phyloP scores from a whole-genome alignment of 2,888 invertebrate genomes.

The Cepaea hortensis region DNA sequence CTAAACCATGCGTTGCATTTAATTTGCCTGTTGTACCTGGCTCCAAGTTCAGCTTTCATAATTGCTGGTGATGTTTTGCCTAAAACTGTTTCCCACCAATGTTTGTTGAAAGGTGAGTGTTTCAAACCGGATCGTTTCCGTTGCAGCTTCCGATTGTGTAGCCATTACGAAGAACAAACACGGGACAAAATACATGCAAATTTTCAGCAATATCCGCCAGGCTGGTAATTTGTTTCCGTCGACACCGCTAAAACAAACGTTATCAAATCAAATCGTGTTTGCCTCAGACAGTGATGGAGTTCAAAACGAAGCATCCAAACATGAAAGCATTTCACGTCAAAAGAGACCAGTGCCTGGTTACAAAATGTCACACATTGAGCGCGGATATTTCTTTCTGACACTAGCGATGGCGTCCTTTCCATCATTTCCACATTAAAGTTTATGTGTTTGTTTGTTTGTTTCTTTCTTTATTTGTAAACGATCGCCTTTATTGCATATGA shows the following conservation, averaged over 20 bases:
- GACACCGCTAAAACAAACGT: constrained; percentile 13
- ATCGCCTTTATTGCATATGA: no score
- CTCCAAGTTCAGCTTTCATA: not conserved
- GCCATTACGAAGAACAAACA: constrained; percentile 42
- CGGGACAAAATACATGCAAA: not conserved
- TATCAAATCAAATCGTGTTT: constrained; percentile 12
- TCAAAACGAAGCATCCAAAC: not conserved
- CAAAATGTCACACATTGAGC: not conserved
- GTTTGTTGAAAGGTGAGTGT: constrained; percentile 29
- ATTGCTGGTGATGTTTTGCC: constrained; percentile 8
- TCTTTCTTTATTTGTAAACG: no score
- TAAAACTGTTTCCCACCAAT: constrained; percentile 1
- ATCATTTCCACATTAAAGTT: not conserved
- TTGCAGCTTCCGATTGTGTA: constrained; percentile 4
- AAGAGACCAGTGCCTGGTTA: not conserved
- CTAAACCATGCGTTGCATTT: not conserved
- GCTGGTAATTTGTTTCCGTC: constrained; percentile 42
- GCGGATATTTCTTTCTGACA: no score
- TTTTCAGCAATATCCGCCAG: constrained; percentile 21
- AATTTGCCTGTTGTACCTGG: not conserved
- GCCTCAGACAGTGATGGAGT: not conserved
- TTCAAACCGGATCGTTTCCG: constrained; percentile 30
- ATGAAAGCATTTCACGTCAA: not conserved
- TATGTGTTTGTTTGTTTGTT: not conserved
- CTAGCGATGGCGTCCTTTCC: no score